Evolutionary conservation across 1,140 invertebrate species (phyloP).

Genomic region (Leguminivora glycinivorella): DNA sequence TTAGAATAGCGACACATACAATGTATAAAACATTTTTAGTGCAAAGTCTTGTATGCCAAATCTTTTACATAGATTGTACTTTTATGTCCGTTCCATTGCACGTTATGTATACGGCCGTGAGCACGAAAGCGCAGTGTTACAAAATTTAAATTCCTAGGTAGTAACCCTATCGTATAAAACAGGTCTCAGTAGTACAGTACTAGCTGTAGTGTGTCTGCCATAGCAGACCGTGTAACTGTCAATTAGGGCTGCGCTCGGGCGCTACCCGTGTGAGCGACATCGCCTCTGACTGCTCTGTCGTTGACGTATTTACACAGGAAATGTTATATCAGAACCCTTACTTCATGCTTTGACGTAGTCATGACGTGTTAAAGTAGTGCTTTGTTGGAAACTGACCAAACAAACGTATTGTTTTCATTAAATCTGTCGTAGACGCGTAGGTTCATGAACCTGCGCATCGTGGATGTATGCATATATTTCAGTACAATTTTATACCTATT

Average conservation of each 20-base stretch:
- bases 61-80: background rate
- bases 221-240: slow-evolving; percentile 23
- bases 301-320: slow-evolving; percentile 21
- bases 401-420: background rate
- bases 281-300: slow-evolving; percentile 21
- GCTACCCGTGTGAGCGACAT: slow-evolving; percentile 8
- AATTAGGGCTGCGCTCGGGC: slow-evolving; percentile 10
- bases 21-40: too few species aligned
- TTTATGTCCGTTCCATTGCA: too few species aligned
- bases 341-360: background rate
- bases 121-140: background rate
- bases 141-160: background rate
- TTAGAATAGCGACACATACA: too few species aligned
- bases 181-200: background rate
- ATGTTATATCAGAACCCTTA: background rate
- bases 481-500: too few species aligned
- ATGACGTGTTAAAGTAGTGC: background rate
- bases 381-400: background rate
- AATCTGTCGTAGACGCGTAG: too few species aligned
- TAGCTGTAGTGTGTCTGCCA: background rate
- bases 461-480: too few species aligned
- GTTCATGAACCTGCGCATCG: too few species aligned
- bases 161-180: background rate
- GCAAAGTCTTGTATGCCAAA: too few species aligned
- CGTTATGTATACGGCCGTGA: background rate